These are phyloP conservation scores for Pangasianodon gigas DNA, from an alignment of 2,113 vertebrate species.

Conservation along the genomic window DNA sequence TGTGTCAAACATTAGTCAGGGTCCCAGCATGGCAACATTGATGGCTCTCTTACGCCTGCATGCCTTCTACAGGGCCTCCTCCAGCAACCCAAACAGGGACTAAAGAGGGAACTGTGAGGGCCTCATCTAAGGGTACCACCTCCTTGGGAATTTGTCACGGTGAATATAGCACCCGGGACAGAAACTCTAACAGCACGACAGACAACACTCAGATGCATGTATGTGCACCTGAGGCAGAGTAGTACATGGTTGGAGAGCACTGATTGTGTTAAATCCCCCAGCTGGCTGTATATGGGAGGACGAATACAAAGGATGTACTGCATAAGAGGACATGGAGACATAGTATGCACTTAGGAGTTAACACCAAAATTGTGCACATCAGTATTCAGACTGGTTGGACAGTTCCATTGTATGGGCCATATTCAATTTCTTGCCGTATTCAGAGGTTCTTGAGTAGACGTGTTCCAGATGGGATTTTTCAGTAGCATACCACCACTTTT, in stretches of 20 bases:
- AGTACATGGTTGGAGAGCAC: background rate
- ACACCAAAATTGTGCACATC: background rate
- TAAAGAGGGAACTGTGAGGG: background rate
- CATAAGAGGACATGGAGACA: background rate
- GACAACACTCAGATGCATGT: background rate
- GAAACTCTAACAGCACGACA: background rate
- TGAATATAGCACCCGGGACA: background rate
- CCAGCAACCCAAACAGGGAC: background rate
- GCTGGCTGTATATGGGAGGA: background rate
- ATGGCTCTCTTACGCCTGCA: background rate
- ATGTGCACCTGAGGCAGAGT: background rate
- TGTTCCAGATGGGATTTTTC: background rate
- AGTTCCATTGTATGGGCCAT: background rate
- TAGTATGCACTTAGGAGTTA: background rate
- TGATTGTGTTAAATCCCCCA: background rate
- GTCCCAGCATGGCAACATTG: background rate
- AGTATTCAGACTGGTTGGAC: background rate
- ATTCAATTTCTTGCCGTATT: background rate
- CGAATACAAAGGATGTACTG: background rate
- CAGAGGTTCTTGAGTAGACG: background rate
- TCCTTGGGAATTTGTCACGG: background rate
- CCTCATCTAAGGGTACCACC: background rate
- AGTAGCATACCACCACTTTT: background rate
- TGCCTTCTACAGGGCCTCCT: background rate
- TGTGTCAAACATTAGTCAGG: background rate